phyloP scores from a whole-genome alignment of 1,140 invertebrate genomes.

The Plectrocnemia conspersa region DNA sequence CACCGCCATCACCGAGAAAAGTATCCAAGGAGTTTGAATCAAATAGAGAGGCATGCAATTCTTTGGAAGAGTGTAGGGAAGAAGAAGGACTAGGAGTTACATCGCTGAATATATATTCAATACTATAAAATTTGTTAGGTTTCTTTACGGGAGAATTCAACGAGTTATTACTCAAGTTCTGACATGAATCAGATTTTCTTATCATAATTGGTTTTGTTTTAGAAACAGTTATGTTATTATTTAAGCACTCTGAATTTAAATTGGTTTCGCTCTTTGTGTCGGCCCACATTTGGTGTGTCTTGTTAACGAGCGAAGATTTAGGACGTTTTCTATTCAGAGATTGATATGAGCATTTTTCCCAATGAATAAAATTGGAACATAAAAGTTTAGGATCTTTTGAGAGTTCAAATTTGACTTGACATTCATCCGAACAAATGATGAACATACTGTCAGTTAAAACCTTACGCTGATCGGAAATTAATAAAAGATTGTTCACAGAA shows the following conservation, averaged over 20 bases:
- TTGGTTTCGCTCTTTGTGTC: slow-evolving; percentile 25
- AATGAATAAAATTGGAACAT: slow-evolving; percentile 47
- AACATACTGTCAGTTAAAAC: slow-evolving; percentile 28
- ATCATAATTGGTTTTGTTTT: slow-evolving; percentile 4
- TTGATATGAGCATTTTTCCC: slow-evolving; percentile 44
- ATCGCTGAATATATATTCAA: slow-evolving; percentile 23
- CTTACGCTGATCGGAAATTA: slow-evolving; percentile 23
- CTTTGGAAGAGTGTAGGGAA: slow-evolving; percentile 21
- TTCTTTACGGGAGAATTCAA: slow-evolving; percentile 6
- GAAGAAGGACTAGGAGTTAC: neutral
- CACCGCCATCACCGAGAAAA: slow-evolving; percentile 24
- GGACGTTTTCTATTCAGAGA: slow-evolving; percentile 16
- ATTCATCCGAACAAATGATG: slow-evolving; percentile 31
- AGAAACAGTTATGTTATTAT: neutral
- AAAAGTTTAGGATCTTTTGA: slow-evolving; percentile 37
- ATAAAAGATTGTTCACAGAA: slow-evolving; percentile 27
- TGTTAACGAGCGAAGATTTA: slow-evolving; percentile 1
- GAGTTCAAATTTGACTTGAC: slow-evolving; percentile 24
- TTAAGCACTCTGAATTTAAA: slow-evolving; percentile 6
- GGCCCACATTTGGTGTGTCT: slow-evolving; percentile 1
- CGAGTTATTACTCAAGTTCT: slow-evolving; percentile 14
- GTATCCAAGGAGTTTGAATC: slow-evolving; percentile 30
- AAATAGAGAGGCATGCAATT: slow-evolving; percentile 29
- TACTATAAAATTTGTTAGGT: slow-evolving; percentile 27
- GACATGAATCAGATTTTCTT: slow-evolving; percentile 18